A percentile compares a stretch with the other conserved stretches of the same genome.
Evolutionary conservation across 2,888 invertebrate genomes (phyloP).

Genomic region (Platycnemis pennipes): DNA sequence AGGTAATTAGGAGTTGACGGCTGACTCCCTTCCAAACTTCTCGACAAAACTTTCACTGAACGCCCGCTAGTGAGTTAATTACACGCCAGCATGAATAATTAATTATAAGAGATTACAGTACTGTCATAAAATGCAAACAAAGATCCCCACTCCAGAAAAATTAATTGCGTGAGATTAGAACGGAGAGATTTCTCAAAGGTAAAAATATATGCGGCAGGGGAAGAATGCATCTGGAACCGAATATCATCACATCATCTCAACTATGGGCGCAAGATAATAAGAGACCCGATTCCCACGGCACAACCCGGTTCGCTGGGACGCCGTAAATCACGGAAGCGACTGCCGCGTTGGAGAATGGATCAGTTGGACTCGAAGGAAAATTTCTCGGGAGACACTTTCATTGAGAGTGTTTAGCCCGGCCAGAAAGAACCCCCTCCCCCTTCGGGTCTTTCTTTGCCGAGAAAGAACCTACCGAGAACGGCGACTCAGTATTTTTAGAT

Average conservation of each 20-base stretch:
- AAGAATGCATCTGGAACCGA: not conserved
- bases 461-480: not conserved
- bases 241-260: slow-evolving; percentile 10
- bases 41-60: not conserved
- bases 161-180: not conserved
- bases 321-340: not conserved
- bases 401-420: not conserved
- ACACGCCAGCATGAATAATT: not conserved
- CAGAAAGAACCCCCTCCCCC: not conserved
- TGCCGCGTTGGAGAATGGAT: not conserved
- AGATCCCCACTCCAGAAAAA: not conserved
- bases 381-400: not conserved
- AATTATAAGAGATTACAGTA: not conserved
- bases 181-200: not conserved
- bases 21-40: not conserved
- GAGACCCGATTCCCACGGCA: not conserved
- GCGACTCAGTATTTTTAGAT: not conserved
- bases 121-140: slow-evolving; percentile 1
- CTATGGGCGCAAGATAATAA: not conserved
- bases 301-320: not conserved
- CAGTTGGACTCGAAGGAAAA: not conserved
- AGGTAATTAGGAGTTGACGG: not conserved
- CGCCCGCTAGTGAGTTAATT: not conserved
- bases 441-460: not conserved
- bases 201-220: not conserved